phyloP scores from a whole-genome alignment of 1,140 invertebrate genomes.

The Oreohelix idahoensis region DNA sequence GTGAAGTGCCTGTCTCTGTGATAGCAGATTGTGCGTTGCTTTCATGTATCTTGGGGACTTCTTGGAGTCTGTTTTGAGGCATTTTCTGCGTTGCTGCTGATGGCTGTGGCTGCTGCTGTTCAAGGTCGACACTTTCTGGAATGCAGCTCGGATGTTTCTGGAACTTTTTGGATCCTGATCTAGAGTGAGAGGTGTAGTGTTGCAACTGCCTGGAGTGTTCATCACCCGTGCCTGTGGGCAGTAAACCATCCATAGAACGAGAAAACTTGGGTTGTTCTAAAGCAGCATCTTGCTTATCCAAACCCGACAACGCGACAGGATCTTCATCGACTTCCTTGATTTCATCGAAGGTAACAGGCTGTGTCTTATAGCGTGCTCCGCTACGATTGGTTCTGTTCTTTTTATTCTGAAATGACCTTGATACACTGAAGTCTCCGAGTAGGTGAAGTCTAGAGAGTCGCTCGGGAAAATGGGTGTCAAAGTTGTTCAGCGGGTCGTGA shows the following conservation, averaged over 20 bases:
- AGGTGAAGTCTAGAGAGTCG: constrained; percentile 78
- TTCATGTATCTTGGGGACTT: not conserved
- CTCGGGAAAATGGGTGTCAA: constrained; percentile 83
- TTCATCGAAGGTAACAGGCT: constrained; percentile 84
- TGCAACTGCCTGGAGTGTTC: not conserved
- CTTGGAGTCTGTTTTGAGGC: not conserved
- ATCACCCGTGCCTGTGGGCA: constrained; percentile 60
- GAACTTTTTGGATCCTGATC: constrained; percentile 39
- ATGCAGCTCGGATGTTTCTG: constrained; percentile 46
- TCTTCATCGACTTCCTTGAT: constrained; percentile 78
- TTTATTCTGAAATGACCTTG: constrained; percentile 48
- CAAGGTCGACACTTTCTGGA: constrained; percentile 40
- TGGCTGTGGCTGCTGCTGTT: constrained; percentile 2
- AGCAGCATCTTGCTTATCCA: constrained; percentile 1
- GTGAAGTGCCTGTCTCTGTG: not conserved
- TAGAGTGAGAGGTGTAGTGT: constrained; percentile 27
- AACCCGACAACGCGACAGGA: not conserved
- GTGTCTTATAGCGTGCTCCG: constrained; percentile 78
- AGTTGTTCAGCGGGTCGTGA: constrained; percentile 72
- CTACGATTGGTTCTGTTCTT: constrained; percentile 54
- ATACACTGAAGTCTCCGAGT: constrained; percentile 55
- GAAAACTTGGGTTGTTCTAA: constrained; percentile 62
- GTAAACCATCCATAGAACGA: constrained; percentile 76
- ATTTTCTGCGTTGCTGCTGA: not conserved
- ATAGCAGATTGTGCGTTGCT: not conserved